Evolutionary conservation across 2,888 invertebrate genomes (phyloP), one percentile per base, ranked within the genome.

Genomic region (Scelioninae gen. 1): DNA sequence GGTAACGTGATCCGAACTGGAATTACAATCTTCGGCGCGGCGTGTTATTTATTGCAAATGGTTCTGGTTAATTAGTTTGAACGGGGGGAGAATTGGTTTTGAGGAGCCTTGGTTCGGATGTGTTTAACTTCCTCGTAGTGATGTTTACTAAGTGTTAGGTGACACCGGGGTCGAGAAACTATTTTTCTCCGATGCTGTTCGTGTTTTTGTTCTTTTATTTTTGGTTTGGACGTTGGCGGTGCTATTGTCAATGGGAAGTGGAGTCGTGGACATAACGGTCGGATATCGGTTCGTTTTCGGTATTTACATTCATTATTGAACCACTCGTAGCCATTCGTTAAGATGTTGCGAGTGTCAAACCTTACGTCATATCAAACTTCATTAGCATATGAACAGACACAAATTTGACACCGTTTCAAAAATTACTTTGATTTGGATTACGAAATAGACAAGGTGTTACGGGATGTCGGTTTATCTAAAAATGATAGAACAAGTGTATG

Each of bases 21-120:
- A 79, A 75, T 79, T 76, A 83, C 83, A 71, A 71, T 82, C 81
- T 76, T 82, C 77, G 82, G 53, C 56, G 43, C 62, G 58, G 31
- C 15, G 55, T 23, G 66, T 82, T 82, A 68, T 77, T 82, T 82
- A 82, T 77, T 82, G 77, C 66, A 82, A 82, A 76, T 82, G 71
- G 76, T 32, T 62, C 63, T 63, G 71, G 69, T 76, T 82, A 82
- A 82, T 82, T 82, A 82, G 72, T 82, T 76, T 82, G 63, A 40
- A 69, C 74, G 78, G 31, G 40, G 65, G 63, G n/a, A n/a, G 43
- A 62, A 55, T 62, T 60, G 75, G 51, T 56, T 81, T 81, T 45
- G 65, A 71, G 47, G 53, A 69, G 78, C 34, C 8, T 49, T 51
- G 71, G 65, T 60, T 58, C 51, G 38, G 47, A 40, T 65, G 63